Base-by-base conservation (phyloP, 2,888 invertebrate genomes). In the Eugnorisma glareosa region DNA sequence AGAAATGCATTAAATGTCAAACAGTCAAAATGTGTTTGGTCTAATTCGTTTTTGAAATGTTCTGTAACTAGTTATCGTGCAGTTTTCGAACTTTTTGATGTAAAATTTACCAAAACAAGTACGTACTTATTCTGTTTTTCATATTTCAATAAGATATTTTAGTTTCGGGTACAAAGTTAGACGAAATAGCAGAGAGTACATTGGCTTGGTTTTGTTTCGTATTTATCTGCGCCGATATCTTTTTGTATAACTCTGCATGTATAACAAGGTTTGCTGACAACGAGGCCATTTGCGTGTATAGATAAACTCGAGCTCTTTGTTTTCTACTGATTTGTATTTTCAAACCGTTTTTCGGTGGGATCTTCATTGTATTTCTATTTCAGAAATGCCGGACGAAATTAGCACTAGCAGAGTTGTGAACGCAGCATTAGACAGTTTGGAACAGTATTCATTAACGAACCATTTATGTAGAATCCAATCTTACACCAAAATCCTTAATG, bases 381-480 rank as follows among this genome's bases (percentile, higher is more conserved):
- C 82, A 94, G 93, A 87, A 76, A 94, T 94, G 94, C 90, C 91
- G 71, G 91, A 93, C 77, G 90, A 91, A 82, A 86, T 76, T 40
- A 72, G 66, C 8, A 77, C 40, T 54, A 57, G 43, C 31, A 54
- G 75, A n/a, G 88, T 89, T 48, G 75, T 94, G 45, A 82, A 89
- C 48, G 82, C 71, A 54, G 86, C 89, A 40, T 79, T 94, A 43
- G 91, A 93, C 21, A 79, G 88, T 67, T 83, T 93, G 67, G 93
- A 93, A 75, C 92, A 93, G 72, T 85, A 88, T 83, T 81, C 85
- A 18, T 82, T 92, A 54, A 84, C 88, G 48, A 87, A 88, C 24
- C 68, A 85, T 45, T 35, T 86, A 45, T 51, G 77, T 61, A 90
- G 89, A 80, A 67, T 70, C 28, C 86, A 90, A 68, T 88, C 90